phyloP scores from a whole-genome alignment of 2,113 vertebrate genomes.

The Pomatorhinus ruficollis region DNA sequence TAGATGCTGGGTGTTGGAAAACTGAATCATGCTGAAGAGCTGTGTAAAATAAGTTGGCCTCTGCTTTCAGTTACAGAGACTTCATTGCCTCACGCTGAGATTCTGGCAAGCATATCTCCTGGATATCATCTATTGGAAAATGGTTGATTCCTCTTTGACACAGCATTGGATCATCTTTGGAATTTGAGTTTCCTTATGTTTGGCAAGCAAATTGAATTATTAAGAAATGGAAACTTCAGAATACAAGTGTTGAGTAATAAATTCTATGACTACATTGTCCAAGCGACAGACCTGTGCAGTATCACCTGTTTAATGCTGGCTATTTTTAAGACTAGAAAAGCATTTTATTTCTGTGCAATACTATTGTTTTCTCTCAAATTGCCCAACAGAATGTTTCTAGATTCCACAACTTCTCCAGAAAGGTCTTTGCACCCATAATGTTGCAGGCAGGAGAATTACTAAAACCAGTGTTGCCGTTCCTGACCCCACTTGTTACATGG shows the following conservation, averaged over 20 bases:
- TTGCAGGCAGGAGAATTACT: neutral
- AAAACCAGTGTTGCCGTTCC: neutral
- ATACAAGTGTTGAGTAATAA: neutral
- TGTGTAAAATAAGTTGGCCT: neutral
- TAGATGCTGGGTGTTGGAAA: neutral
- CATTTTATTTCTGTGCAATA: neutral
- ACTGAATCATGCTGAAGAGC: neutral
- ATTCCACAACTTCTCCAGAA: neutral
- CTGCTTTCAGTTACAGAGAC: neutral
- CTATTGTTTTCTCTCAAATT: neutral
- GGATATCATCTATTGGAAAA: neutral
- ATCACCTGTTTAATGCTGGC: neutral
- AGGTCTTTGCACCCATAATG: neutral
- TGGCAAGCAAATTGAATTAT: neutral
- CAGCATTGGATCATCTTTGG: neutral
- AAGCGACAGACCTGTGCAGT: neutral
- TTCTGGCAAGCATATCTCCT: neutral
- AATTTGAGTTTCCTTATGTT: conserved; percentile 22
- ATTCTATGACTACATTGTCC: neutral
- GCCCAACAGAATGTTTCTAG: neutral
- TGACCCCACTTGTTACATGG: neutral
- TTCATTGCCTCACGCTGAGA: neutral
- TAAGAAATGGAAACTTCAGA: conserved; percentile 17
- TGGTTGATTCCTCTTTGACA: conserved; percentile 1
- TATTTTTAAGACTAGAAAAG: conserved; percentile 5